These are phyloP conservation scores for Caenorhabditis tropicalis DNA, from an alignment of 1,140 invertebrate genomes.

Conservation along the genomic window DNA sequence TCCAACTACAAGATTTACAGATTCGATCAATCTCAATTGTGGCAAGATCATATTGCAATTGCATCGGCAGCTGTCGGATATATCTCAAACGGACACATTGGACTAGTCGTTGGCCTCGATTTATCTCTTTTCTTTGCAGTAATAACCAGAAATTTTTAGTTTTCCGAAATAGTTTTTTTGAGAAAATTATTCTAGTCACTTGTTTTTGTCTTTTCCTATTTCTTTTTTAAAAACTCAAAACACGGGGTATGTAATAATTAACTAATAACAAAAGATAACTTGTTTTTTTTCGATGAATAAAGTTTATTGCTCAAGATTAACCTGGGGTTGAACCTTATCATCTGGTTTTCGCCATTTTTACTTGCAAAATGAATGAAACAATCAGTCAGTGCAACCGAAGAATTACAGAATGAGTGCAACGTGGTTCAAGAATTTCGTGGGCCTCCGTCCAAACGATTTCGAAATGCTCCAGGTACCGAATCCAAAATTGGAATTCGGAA, in stretches of 20 bases:
- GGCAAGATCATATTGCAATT: conserved; percentile 51
- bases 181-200: not conserved
- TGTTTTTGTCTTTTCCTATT: not conserved
- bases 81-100: conserved; percentile 50
- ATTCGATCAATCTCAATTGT: conserved; percentile 53
- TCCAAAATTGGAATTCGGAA: conserved; percentile 55
- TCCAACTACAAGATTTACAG: conserved; percentile 28
- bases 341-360: no score
- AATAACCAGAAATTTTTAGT: conserved; percentile 23
- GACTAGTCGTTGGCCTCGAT: conserved; percentile 55
- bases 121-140: conserved; percentile 31
- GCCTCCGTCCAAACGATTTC: conserved; percentile 54
- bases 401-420: conserved; percentile 45
- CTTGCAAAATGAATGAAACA: no score
- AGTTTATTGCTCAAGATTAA: no score
- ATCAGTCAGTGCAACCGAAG: no score
- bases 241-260: not conserved
- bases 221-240: not conserved
- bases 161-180: not conserved
- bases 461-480: conserved; percentile 60
- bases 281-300: no score
- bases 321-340: no score
- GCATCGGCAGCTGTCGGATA: conserved; percentile 54
- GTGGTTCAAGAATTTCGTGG: conserved; percentile 60
- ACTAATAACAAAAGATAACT: no score